These are phyloP conservation scores for Ateles fusciceps DNA, from an alignment of 2,797 vertebrate genomes.

Conservation along the genomic window DNA sequence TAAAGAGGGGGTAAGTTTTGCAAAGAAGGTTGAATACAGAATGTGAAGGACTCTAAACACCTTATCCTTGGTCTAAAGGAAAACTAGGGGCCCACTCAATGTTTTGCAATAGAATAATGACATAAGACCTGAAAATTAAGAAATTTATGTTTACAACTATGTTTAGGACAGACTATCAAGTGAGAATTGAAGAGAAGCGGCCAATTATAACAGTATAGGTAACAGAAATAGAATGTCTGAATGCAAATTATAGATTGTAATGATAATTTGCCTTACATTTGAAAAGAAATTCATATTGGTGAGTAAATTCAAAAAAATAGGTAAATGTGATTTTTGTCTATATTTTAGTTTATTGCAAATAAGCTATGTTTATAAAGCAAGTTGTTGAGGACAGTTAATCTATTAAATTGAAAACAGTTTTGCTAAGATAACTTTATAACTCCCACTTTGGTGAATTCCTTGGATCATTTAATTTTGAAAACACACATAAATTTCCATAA, in stretches of 20 bases:
- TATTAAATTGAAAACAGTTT: background rate
- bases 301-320: background rate
- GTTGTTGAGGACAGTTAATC: background rate
- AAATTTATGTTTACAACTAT: background rate
- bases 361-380: background rate
- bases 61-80: background rate
- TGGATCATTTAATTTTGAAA: constrained; percentile 51
- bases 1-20: background rate
- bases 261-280: background rate
- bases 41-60: background rate
- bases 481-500: constrained; percentile 1
- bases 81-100: background rate
- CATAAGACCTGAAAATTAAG: background rate
- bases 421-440: background rate
- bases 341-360: constrained; percentile 17
- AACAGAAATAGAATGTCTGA: background rate
- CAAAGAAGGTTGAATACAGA: background rate
- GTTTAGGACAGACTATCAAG: background rate
- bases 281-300: background rate
- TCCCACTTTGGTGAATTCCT: constrained; percentile 10
- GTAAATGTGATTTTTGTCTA: background rate
- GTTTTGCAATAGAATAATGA: background rate
- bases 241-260: background rate
- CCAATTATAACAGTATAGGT: background rate
- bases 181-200: background rate